Base-by-base conservation (phyloP, 2,888 invertebrate genomes). In the Campoplex nolae region DNA sequence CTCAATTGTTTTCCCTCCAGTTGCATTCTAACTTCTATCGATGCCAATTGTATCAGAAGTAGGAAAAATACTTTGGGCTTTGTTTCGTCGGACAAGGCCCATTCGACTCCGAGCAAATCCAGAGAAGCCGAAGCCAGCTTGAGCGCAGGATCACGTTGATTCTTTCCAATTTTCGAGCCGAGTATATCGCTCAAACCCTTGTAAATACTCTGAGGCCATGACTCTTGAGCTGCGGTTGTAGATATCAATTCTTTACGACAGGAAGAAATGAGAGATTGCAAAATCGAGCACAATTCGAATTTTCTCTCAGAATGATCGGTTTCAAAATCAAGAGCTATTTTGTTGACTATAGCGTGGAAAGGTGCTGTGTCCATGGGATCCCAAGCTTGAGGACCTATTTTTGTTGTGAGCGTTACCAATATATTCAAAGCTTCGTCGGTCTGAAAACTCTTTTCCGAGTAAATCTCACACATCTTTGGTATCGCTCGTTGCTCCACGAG, bases 21-120 rank as follows among this genome's bases (percentile, higher is more conserved):
- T 90, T 98, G 98, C 98, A 99, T 98, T 92, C 98, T 96, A 1
- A 99, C 97, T 96, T 99, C 99, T 92, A 99, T 98, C 75, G 98
- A 98, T 90, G 97, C 97, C 83, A 99, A 95, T 93, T 99, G 98
- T 83, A 98, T 96, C 38, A 98, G 94, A 16, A 98, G 95, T 32
- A 98, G 95, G 91, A 98, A 97, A 92, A 98, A 97, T 92, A 98
- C 97, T 94, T 97, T 97, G 83, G 98, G 97, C 89, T 96, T 96
- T 86, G 97, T 97, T 89, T 97, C 97, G 94, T 97, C 97, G 91
- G 96, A 96, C 89, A 98, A 95, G 81, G 97, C 96, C 98, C 98
- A 98, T 89, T 98, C 97, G 42, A 98, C 96, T 32, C 98, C 98
- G 35, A 98, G 95, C 0, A 97, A 95, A 90, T 98, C 97, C 85